Percentiles rank a stretch among this genome's conserved stretches.
These are phyloP conservation scores for Papilio aristodemus DNA, from an alignment of 1,140 invertebrate species.

Conservation along the genomic window DNA sequence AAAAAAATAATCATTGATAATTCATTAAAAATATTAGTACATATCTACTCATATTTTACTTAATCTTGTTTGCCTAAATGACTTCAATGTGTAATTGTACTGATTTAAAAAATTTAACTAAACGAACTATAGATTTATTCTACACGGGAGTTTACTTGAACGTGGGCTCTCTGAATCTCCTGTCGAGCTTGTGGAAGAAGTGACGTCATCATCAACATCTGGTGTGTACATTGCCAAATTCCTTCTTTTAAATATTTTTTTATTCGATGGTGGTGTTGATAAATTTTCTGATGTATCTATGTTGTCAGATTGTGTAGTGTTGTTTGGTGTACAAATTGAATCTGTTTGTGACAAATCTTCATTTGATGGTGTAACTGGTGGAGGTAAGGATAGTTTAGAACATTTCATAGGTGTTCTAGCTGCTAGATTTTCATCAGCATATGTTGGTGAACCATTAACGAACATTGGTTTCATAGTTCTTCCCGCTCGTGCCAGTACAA, in stretches of 20 bases:
- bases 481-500: slow-evolving; percentile 64
- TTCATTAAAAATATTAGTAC: background rate
- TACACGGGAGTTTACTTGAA: slow-evolving; percentile 30
- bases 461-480: slow-evolving; percentile 53
- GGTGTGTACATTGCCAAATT: slow-evolving; percentile 70
- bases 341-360: slow-evolving; percentile 47
- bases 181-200: slow-evolving; percentile 11
- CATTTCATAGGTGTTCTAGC: slow-evolving; percentile 55
- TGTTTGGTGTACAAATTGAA: slow-evolving; percentile 43
- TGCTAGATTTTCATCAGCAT: slow-evolving; percentile 34
- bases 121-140: slow-evolving; percentile 17
- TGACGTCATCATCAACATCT: slow-evolving; percentile 49
- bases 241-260: slow-evolving; percentile 75
- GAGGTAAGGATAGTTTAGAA: slow-evolving; percentile 62
- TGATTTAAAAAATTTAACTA: slow-evolving; percentile 2
- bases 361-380: slow-evolving; percentile 61
- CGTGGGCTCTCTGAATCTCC: slow-evolving; percentile 25
- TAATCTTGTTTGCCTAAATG: background rate
- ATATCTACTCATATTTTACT: background rate
- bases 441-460: slow-evolving; percentile 24
- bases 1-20: background rate
- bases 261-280: slow-evolving; percentile 56
- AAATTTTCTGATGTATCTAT: slow-evolving; percentile 48
- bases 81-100: background rate
- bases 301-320: slow-evolving; percentile 46